Base-by-base conservation (phyloP, 2,113 vertebrate genomes). In the Labrus mixtus region DNA sequence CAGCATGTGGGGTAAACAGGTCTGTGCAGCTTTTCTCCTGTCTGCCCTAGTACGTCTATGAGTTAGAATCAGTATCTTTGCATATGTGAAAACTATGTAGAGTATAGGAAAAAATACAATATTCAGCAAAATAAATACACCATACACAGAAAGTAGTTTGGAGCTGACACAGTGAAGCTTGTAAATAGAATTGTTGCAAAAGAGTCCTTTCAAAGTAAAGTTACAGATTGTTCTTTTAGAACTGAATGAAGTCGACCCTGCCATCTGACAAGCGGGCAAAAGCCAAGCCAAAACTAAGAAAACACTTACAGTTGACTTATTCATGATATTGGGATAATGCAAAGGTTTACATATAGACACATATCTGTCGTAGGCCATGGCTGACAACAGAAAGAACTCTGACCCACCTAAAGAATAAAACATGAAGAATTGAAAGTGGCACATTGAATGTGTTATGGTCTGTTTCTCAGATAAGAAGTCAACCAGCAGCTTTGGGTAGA, bases 301-400 rank as follows among this genome's bases (percentile, higher is more conserved):
- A 3, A 67, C 8, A 1, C 0, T 54, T 8, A 87, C 53, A 0
- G 43, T 81, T 0, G 8, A 36, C 60, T 43, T 82, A 0, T 7
- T 81, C 87, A 89, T 82, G 9, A 78, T 77, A 9, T 6, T 36
- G 36, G 54, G 12, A 69, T 89, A 89, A 16, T 79, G 81, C 56
- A 89, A 68, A 37, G 87, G 87, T 54, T 82, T 82, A 57, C 87
- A 89, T 63, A 89, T 89, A 25, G 84, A 16, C 20, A 89, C 79
- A 23, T 87, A 84, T 29, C 84, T 74, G 82, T 89, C 87, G n/a
- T 79, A 89, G 5, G 87, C 41, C 85, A 89, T 89, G 17, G 39
- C 82, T 64, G 48, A 46, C 76, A 80, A 59, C 36, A 79, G 62
- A 10, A 78, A 29, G 8, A 83, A 83, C 3, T 89, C 87, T 25